phyloP scores from a whole-genome alignment of 2,113 vertebrate genomes.

The Mobula birostris region DNA sequence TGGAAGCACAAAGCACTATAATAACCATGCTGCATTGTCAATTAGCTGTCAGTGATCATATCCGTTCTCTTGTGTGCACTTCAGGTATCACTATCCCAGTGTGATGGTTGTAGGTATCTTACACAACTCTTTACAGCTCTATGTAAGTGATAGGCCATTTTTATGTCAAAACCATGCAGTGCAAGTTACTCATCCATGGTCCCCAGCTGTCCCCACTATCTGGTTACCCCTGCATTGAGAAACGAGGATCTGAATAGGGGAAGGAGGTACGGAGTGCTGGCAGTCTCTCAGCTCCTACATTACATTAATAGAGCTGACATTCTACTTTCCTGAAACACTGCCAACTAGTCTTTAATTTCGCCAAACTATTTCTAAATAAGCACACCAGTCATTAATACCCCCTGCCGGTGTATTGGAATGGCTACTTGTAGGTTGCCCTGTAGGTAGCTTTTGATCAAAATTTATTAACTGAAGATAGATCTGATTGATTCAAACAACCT shows the following conservation, averaged over 20 bases:
- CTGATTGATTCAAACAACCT: too few species aligned
- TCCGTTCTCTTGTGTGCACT: background rate
- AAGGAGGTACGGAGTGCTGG: background rate
- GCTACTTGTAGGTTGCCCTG: background rate
- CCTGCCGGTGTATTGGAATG: background rate
- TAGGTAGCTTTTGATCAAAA: background rate
- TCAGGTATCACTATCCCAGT: background rate
- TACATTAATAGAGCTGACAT: slow-evolving; percentile 35
- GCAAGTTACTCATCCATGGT: background rate
- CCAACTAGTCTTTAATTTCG: slow-evolving; percentile 15
- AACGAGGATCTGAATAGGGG: background rate
- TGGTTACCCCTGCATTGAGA: slow-evolving; percentile 13
- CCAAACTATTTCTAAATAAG: slow-evolving; percentile 22
- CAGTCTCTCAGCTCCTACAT: slow-evolving; percentile 31
- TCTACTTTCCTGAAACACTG: slow-evolving; percentile 14
- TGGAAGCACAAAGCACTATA: background rate
- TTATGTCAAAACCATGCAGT: background rate
- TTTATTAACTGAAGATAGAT: too few species aligned
- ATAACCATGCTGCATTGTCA: background rate
- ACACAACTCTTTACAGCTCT: slow-evolving; percentile 32
- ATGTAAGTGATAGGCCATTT: slow-evolving; percentile 32
- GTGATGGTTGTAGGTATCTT: slow-evolving; percentile 11
- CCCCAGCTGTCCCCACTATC: slow-evolving; percentile 25
- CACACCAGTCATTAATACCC: background rate
- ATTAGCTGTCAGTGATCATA: background rate